These are phyloP conservation scores for Pimpla rufipes DNA, from an alignment of 2,888 invertebrate genomes.

Conservation along the genomic window DNA sequence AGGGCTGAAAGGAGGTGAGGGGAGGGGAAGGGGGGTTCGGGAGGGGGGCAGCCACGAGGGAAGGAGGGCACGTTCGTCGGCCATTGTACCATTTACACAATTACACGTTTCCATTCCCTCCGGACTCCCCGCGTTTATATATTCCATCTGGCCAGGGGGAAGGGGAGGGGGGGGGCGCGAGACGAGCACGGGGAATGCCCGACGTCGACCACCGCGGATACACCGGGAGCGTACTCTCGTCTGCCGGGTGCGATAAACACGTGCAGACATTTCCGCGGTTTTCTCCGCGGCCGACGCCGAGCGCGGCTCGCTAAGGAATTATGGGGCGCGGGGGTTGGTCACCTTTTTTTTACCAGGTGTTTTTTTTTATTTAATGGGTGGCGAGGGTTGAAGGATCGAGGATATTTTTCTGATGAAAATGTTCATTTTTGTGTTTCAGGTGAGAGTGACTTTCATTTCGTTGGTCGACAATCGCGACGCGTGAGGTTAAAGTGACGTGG, in stretches of 20 bases:
- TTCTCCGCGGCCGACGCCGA: not conserved
- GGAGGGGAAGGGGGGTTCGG: not conserved
- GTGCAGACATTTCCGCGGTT: slow-evolving; percentile 26
- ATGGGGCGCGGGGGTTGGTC: not conserved
- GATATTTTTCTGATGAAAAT: not conserved
- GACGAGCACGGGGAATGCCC: slow-evolving; percentile 23
- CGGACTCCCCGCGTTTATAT: slow-evolving; percentile 68
- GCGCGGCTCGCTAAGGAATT: not conserved
- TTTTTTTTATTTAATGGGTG: not conserved
- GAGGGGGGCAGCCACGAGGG: not conserved
- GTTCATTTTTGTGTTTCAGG: slow-evolving; percentile 12
- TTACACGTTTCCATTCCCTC: slow-evolving; percentile 80
- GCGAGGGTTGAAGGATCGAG: too few species aligned
- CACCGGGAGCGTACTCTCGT: not conserved
- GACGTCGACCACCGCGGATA: slow-evolving; percentile 16
- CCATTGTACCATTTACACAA: slow-evolving; percentile 80
- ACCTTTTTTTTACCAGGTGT: not conserved
- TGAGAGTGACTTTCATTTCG: not conserved
- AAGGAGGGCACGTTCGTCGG: slow-evolving; percentile 74
- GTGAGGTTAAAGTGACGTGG: too few species aligned
- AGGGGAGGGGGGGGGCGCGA: not conserved
- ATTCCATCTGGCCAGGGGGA: slow-evolving; percentile 57
- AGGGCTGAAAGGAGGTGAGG: slow-evolving; percentile 62
- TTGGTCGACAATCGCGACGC: too few species aligned
- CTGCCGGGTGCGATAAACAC: slow-evolving; percentile 30